Evolutionary conservation across 2,797 vertebrate genomes (phyloP).

Genomic region (Glossophaga mutica): DNA sequence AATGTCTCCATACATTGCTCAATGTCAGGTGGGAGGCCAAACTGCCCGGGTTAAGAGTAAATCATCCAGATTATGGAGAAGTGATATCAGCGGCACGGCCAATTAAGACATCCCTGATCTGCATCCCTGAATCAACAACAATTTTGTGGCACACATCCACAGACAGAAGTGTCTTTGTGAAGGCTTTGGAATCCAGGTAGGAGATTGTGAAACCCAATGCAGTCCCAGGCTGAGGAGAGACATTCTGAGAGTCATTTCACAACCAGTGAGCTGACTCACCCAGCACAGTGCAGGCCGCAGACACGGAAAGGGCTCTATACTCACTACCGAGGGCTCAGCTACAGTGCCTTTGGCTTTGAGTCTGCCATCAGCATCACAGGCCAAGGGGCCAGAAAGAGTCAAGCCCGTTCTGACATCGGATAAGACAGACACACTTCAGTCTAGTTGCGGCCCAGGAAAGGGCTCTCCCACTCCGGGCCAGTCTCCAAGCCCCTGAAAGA

Average conservation of each 20-base stretch:
- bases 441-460: not conserved
- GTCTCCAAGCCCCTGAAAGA: not conserved
- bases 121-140: not conserved
- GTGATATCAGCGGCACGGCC: not conserved
- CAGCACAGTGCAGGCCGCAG: no score
- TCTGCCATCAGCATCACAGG: not conserved
- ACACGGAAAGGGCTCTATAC: not conserved
- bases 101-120: not conserved
- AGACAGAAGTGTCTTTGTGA: not conserved
- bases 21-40: not conserved
- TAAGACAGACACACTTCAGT: not conserved
- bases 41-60: not conserved
- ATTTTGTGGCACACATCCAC: not conserved
- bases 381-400: not conserved
- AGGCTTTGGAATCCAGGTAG: not conserved
- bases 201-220: not conserved
- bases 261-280: not conserved
- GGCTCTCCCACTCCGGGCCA: not conserved
- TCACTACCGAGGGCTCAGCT: not conserved
- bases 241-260: not conserved
- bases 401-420: rapidly evolving
- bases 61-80: not conserved
- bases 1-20: not conserved
- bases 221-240: not conserved
- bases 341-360: no score